Evolutionary conservation across 2,113 vertebrate species (phyloP).

Genomic region (Oxygymnocypris stewartii): DNA sequence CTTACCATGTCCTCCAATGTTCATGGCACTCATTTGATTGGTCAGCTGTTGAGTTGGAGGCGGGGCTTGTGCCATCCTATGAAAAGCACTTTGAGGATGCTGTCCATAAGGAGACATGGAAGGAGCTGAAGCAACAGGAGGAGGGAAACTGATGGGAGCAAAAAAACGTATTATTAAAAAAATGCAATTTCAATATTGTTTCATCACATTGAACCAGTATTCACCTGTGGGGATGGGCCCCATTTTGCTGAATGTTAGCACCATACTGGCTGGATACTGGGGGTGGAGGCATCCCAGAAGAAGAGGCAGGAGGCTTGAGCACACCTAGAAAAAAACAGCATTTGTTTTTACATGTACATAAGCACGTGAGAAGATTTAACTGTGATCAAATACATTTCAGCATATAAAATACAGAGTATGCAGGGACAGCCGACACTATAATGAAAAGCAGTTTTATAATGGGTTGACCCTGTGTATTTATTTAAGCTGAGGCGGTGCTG

Average conservation of each 20-base stretch:
- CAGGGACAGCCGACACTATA: neutral
- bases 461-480: neutral
- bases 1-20: slow-evolving; percentile 85
- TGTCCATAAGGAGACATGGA: slow-evolving; percentile 67
- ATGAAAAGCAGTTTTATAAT: neutral
- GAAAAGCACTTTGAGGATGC: slow-evolving; percentile 66
- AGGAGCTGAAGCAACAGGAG: slow-evolving; percentile 55
- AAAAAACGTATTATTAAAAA: neutral
- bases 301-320: slow-evolving; percentile 76
- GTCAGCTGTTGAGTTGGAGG: slow-evolving; percentile 79
- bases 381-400: neutral
- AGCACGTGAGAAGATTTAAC: neutral
- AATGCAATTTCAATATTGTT: neutral
- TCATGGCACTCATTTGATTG: slow-evolving; percentile 85
- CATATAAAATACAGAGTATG: neutral
- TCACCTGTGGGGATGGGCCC: slow-evolving; percentile 80
- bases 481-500: neutral
- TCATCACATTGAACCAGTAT: neutral
- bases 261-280: slow-evolving; percentile 69
- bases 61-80: slow-evolving; percentile 66
- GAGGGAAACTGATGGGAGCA: slow-evolving; percentile 61
- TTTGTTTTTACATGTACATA: neutral
- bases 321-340: slow-evolving; percentile 72
- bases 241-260: slow-evolving; percentile 77
- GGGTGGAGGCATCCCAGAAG: slow-evolving; percentile 68